These are phyloP conservation scores for Plutomurus gul DNA, from an alignment of 1,140 invertebrate species.

Conservation along the genomic window DNA sequence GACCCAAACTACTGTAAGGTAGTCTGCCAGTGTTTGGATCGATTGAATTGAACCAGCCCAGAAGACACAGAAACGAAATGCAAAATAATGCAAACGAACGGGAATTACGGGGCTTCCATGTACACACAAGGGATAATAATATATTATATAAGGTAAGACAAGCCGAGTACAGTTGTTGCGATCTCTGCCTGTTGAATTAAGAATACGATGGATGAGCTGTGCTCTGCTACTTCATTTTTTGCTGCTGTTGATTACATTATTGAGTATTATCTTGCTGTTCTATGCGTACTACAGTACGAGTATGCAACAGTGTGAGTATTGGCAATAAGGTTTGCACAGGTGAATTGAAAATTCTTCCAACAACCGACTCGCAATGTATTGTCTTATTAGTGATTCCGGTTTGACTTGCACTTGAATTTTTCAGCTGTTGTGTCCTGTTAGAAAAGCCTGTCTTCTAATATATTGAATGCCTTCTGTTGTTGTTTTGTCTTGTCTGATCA, in stretches of 20 bases:
- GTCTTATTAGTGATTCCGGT: constrained; percentile 1
- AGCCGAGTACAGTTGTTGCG: constrained; percentile 9
- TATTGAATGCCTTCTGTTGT: not conserved
- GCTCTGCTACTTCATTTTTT: constrained; percentile 16
- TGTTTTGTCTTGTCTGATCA: not conserved
- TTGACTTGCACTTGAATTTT: constrained; percentile 19
- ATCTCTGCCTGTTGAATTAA: not conserved
- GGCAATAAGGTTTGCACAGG: too few species aligned
- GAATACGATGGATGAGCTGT: constrained; percentile 10
- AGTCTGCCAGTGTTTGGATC: too few species aligned
- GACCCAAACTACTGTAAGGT: not conserved
- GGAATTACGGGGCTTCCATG: constrained; percentile 11
- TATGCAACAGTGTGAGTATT: not conserved
- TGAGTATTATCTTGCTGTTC: not conserved
- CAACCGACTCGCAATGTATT: not conserved
- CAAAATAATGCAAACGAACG: not conserved
- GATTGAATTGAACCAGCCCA: not conserved
- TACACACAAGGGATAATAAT: not conserved
- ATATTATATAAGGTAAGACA: not conserved
- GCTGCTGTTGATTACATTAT: not conserved
- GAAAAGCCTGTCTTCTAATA: constrained; percentile 8
- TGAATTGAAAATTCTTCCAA: not conserved
- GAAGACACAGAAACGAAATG: too few species aligned
- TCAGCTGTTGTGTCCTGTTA: constrained; percentile 18
- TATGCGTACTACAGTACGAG: not conserved